Conservation (phyloP, 1,140 invertebrate species). For the Zelostemma sp. region DNA sequence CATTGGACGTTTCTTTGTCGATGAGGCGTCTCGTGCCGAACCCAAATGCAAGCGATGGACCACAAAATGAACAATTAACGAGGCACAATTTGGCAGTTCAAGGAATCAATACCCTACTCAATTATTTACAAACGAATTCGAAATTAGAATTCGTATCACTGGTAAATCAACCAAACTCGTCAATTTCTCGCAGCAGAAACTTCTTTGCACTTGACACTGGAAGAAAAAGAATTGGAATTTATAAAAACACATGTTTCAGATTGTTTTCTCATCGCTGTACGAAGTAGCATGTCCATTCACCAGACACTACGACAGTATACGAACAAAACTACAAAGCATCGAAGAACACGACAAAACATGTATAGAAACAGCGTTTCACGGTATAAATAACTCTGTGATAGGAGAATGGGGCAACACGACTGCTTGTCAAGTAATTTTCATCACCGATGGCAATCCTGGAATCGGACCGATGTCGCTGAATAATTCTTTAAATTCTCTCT, state of each 20-base stretch:
- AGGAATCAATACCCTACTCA: slow-evolving; percentile 87
- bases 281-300: slow-evolving; percentile 88
- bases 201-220: too few relatives aligned
- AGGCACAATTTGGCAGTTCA: slow-evolving; percentile 83
- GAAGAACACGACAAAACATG: slow-evolving; percentile 89
- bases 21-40: slow-evolving; percentile 78
- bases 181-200: too few relatives aligned
- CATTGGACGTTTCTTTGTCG: slow-evolving; percentile 83
- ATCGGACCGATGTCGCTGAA: slow-evolving; percentile 76
- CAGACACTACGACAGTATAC: slow-evolving; percentile 85
- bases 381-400: slow-evolving; percentile 80
- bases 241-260: slow-evolving; percentile 64
- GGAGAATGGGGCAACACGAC: slow-evolving; percentile 89
- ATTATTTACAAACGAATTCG: slow-evolving; percentile 84
- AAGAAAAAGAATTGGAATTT: too few relatives aligned
- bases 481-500: slow-evolving; percentile 67
- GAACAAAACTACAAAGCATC: slow-evolving; percentile 78
- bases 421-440: slow-evolving; percentile 82
- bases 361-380: slow-evolving; percentile 82
- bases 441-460: slow-evolving; percentile 85
- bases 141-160: slow-evolving; percentile 94
- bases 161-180: too few relatives aligned
- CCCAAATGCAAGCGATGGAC: slow-evolving; percentile 70
- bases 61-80: slow-evolving; percentile 66
- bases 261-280: slow-evolving; percentile 83